phyloP scores from a whole-genome alignment of 1,140 invertebrate species.

The Carposina sasakii region DNA sequence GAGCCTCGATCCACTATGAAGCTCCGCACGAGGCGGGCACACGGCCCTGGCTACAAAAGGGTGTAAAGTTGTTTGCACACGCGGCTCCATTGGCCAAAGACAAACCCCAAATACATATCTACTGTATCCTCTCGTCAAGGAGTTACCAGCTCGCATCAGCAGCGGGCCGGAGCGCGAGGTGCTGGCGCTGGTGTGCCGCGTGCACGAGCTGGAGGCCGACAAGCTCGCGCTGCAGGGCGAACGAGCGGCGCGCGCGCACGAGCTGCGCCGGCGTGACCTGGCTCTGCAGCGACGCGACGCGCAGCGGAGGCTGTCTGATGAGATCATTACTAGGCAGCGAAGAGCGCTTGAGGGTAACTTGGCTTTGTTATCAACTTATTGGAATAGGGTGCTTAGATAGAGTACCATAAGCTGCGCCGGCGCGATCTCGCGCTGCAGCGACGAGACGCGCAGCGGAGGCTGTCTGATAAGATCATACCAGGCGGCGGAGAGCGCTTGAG shows the following conservation, averaged over 20 bases:
- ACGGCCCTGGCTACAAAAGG: no score
- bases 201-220: constrained; percentile 93
- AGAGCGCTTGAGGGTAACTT: constrained; percentile 90
- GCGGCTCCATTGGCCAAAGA: no score
- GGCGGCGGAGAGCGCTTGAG: constrained; percentile 90
- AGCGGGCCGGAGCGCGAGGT: constrained; percentile 91
- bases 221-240: constrained; percentile 93
- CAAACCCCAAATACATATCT: no score
- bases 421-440: constrained; percentile 87
- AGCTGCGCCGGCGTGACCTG: constrained; percentile 87
- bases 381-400: no score
- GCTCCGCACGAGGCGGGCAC: no score
- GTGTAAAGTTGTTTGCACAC: no score
- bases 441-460: constrained; percentile 86
- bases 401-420: constrained; percentile 88
- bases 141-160: constrained; percentile 85
- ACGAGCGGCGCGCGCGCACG: constrained; percentile 86
- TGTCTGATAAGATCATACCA: constrained; percentile 94
- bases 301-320: constrained; percentile 89
- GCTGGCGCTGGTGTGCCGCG: constrained; percentile 85
- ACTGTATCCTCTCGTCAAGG: constrained; percentile 67
- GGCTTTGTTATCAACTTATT: no score
- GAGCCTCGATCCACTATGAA: no score
- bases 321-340: constrained; percentile 91
- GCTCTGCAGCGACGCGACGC: constrained; percentile 87